Evolutionary conservation across 2,797 vertebrate species (phyloP).

Genomic region (Rhabdomys pumilio): DNA sequence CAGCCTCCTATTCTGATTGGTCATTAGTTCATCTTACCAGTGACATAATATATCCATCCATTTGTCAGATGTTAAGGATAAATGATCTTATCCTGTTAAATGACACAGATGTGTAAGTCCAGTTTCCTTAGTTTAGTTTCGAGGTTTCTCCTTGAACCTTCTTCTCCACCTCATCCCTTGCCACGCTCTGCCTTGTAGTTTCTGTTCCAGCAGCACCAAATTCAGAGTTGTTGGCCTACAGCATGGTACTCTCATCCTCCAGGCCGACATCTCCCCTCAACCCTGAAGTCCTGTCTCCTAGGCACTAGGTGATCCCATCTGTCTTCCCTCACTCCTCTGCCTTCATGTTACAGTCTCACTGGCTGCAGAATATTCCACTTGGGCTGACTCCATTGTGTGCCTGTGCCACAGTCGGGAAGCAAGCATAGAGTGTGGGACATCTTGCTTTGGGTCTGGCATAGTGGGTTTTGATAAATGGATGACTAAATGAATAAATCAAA

Average conservation of each 20-base stretch:
- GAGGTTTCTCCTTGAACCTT: not conserved
- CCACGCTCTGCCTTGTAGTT: not conserved
- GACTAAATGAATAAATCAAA: constrained; percentile 4
- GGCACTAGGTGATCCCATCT: not conserved
- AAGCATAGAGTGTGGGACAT: not conserved
- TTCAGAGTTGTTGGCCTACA: not conserved
- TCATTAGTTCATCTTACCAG: constrained; percentile 15
- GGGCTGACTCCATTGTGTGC: constrained; percentile 1
- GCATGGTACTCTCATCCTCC: not conserved
- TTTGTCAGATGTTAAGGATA: not conserved
- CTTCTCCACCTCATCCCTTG: constrained; percentile 1
- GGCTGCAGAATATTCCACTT: not conserved
- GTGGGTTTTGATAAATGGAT: constrained; percentile 56
- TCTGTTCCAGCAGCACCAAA: constrained; percentile 28
- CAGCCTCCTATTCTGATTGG: constrained; percentile 28
- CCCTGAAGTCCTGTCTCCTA: not conserved
- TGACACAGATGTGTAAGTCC: not conserved
- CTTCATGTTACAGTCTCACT: constrained; percentile 7
- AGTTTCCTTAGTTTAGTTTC: constrained; percentile 29
- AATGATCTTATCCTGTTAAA: not conserved
- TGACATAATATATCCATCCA: not conserved
- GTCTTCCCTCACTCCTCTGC: not conserved
- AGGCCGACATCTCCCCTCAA: not conserved
- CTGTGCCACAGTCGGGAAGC: not conserved
- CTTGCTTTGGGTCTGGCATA: not conserved